Percentiles rank a stretch among this genome's conserved stretches.
These are phyloP conservation scores for Lerista edwardsae DNA, from an alignment of 2,797 vertebrate genomes.

Conservation along the genomic window DNA sequence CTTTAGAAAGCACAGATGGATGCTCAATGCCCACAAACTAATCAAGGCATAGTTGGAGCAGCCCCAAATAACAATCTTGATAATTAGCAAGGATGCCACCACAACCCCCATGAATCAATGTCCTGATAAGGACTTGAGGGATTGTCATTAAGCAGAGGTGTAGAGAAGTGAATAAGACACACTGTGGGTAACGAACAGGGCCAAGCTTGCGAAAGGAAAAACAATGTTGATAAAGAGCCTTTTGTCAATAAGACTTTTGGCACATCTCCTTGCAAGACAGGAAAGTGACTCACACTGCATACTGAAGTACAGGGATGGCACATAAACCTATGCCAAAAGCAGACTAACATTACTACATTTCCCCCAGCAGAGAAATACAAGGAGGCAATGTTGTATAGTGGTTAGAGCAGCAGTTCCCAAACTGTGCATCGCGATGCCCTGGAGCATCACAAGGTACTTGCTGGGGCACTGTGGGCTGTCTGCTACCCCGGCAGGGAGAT, in stretches of 20 bases:
- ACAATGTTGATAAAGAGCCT: not conserved
- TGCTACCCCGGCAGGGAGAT: too few relatives aligned
- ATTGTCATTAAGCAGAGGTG: not conserved
- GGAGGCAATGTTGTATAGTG: too few relatives aligned
- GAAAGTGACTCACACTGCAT: not conserved
- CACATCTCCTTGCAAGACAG: not conserved
- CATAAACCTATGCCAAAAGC: not conserved
- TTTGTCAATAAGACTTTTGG: not conserved
- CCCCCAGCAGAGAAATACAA: not conserved
- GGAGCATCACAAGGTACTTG: too few relatives aligned
- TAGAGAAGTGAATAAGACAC: not conserved
- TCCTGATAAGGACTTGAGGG: constrained; percentile 1
- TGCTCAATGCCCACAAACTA: constrained; percentile 5
- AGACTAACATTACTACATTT: not conserved
- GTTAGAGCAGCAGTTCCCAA: too few relatives aligned
- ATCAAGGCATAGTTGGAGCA: constrained; percentile 19
- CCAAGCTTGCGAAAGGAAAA: not conserved
- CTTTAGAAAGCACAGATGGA: constrained; percentile 14
- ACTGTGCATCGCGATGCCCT: too few relatives aligned
- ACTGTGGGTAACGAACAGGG: not conserved
- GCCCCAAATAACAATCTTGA: not conserved
- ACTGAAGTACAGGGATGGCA: not conserved
- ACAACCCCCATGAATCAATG: not conserved
- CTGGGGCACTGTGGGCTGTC: too few relatives aligned
- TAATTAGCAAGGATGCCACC: not conserved